Evolutionary conservation across 2,888 invertebrate species (phyloP).

Genomic region (Hedychridium roseum): DNA sequence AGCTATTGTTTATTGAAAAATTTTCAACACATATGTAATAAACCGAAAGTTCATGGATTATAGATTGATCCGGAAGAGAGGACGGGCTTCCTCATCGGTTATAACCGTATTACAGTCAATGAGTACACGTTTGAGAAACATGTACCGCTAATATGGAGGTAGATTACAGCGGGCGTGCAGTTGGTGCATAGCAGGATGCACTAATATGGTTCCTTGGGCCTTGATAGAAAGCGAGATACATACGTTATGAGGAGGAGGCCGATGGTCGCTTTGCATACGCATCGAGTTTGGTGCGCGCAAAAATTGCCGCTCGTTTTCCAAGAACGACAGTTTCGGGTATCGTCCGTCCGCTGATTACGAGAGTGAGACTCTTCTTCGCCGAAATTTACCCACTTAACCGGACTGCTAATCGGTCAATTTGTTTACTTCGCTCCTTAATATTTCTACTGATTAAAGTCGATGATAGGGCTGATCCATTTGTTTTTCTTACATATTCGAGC

Average conservation of each 20-base stretch:
- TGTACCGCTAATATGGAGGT: constrained; percentile 35
- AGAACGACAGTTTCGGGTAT: too few relatives aligned
- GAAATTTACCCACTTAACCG: too few relatives aligned
- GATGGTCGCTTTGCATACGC: constrained; percentile 35
- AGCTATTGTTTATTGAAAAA: too few relatives aligned
- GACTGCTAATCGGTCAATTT: too few relatives aligned
- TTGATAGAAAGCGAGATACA: constrained; percentile 49
- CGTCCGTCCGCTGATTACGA: too few relatives aligned
- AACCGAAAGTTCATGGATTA: background rate
- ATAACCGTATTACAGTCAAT: constrained; percentile 18
- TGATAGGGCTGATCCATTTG: too few relatives aligned
- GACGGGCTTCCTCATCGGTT: background rate
- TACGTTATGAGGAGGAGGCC: constrained; percentile 40
- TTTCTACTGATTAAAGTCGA: too few relatives aligned
- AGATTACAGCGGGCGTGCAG: constrained; percentile 4
- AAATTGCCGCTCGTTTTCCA: constrained; percentile 22
- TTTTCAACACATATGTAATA: too few relatives aligned
- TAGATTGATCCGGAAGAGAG: background rate
- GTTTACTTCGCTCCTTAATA: too few relatives aligned
- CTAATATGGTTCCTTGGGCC: constrained; percentile 52
- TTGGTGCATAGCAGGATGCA: constrained; percentile 44
- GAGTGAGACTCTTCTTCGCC: too few relatives aligned
- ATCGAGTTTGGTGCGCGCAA: constrained; percentile 18
- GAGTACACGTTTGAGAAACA: constrained; percentile 4
- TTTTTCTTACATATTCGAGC: too few relatives aligned